phyloP scores from a whole-genome alignment of 2,888 invertebrate genomes.

The Latrodectus elegans region DNA sequence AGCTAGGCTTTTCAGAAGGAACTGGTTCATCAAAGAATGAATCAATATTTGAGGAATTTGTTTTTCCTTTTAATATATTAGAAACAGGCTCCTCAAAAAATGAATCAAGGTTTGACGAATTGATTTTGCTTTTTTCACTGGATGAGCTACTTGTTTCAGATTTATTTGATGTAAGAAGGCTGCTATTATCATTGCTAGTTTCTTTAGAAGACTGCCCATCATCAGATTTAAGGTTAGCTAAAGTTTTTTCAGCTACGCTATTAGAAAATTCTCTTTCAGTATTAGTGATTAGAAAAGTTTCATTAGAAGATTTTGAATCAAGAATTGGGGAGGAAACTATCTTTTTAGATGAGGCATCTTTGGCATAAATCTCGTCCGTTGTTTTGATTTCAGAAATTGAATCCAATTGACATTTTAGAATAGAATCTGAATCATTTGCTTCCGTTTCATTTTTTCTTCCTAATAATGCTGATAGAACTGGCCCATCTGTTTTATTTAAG shows the following conservation, averaged over 20 bases:
- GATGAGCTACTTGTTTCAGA: constrained; percentile 1
- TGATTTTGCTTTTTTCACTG: neutral
- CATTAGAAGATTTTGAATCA: neutral
- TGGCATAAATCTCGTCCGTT: neutral
- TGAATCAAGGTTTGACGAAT: neutral
- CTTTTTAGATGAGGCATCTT: constrained; percentile 6
- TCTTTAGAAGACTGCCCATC: neutral
- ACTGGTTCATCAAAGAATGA: constrained; percentile 64
- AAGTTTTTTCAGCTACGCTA: neutral
- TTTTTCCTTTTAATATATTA: constrained; percentile 19
- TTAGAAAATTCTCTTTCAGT: neutral
- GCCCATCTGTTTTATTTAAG: constrained; percentile 25
- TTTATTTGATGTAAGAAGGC: neutral
- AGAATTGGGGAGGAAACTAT: constrained; percentile 15
- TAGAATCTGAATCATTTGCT: neutral
- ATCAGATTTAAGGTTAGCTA: neutral
- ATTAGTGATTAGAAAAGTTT: neutral
- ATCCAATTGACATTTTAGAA: neutral
- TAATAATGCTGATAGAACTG: constrained; percentile 36
- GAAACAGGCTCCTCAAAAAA: neutral
- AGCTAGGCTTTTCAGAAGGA: constrained; percentile 39
- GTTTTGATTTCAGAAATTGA: neutral
- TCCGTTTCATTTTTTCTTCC: constrained; percentile 12
- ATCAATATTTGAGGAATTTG: constrained; percentile 25
- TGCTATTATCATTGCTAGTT: neutral